Percentiles rank a stretch among this genome's conserved stretches.
Evolutionary conservation across 1,140 invertebrate species (phyloP).

Genomic region (Gonioctena quinquepunctata): DNA sequence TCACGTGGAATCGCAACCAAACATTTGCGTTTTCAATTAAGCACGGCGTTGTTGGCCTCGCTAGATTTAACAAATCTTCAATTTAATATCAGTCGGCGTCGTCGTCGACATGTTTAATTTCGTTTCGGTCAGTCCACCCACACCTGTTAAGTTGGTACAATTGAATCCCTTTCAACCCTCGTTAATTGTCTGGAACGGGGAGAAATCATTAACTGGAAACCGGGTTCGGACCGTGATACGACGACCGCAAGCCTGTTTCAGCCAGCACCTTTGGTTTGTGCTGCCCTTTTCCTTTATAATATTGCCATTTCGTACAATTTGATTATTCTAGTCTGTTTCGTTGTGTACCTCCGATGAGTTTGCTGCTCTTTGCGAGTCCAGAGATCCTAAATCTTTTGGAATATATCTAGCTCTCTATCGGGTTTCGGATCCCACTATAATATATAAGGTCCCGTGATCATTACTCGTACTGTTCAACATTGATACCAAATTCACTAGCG

Average conservation of each 20-base stretch:
- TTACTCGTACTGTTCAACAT: no score
- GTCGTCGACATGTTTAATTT: slow-evolving; percentile 51
- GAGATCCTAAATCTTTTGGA: no score
- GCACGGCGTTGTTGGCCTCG: neutral
- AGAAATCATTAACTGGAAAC: slow-evolving; percentile 53
- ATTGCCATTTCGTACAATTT: neutral
- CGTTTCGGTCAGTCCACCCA: slow-evolving; percentile 46
- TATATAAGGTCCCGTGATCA: no score
- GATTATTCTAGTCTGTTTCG: neutral
- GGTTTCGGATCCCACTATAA: no score
- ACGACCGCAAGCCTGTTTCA: slow-evolving; percentile 44
- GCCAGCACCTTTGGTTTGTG: neutral
- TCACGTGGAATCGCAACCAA: neutral
- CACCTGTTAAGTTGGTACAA: slow-evolving; percentile 55
- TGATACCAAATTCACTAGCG: no score
- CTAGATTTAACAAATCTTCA: slow-evolving; percentile 4
- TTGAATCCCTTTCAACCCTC: slow-evolving; percentile 55
- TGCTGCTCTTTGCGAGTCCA: no score
- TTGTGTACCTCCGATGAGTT: no score
- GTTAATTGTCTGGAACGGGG: slow-evolving; percentile 54
- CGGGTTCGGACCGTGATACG: slow-evolving; percentile 43
- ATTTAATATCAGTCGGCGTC: slow-evolving; percentile 1
- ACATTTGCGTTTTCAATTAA: neutral
- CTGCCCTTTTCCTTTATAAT: neutral
- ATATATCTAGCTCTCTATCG: no score